Conservation (phyloP, 2,888 invertebrate species). For the Cotesia congregata region DNA sequence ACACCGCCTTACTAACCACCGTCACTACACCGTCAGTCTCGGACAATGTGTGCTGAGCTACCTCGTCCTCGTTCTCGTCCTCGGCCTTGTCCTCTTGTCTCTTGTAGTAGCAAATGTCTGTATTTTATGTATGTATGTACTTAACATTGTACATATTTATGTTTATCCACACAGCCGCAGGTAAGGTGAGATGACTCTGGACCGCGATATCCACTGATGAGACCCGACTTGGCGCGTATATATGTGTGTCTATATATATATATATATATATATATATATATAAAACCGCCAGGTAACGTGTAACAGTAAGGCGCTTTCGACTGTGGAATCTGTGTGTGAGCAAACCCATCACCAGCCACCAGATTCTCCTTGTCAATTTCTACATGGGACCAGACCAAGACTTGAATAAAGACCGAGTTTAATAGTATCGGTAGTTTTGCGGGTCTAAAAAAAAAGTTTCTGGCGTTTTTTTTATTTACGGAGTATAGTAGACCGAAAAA, state of each 20-base stretch:
- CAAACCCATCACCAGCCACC: too few relatives aligned
- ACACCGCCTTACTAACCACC: conserved; percentile 28
- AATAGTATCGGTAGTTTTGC: neutral
- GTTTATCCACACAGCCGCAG: too few relatives aligned
- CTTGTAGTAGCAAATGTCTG: neutral
- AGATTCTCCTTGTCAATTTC: too few relatives aligned
- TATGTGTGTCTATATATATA: neutral
- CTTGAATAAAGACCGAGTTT: conserved; percentile 38
- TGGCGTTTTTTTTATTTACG: neutral
- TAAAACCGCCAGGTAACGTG: conserved; percentile 41
- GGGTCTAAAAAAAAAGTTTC: conserved; percentile 19
- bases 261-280: too few relatives aligned
- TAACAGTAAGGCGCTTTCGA: conserved; percentile 31
- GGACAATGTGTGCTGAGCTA: neutral
- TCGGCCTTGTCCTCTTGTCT: neutral
- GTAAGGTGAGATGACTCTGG: neutral
- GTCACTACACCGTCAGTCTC: conserved; percentile 11
- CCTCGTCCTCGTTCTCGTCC: conserved; percentile 1
- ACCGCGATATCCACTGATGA: neutral
- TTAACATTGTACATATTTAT: too few relatives aligned
- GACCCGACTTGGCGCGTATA: neutral
- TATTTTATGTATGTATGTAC: neutral
- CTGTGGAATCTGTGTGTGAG: conserved; percentile 39
- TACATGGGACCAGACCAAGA: neutral
- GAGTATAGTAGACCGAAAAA: neutral